phyloP scores from a whole-genome alignment of 1,140 invertebrate species.

The Drosophila kurseongensis region DNA sequence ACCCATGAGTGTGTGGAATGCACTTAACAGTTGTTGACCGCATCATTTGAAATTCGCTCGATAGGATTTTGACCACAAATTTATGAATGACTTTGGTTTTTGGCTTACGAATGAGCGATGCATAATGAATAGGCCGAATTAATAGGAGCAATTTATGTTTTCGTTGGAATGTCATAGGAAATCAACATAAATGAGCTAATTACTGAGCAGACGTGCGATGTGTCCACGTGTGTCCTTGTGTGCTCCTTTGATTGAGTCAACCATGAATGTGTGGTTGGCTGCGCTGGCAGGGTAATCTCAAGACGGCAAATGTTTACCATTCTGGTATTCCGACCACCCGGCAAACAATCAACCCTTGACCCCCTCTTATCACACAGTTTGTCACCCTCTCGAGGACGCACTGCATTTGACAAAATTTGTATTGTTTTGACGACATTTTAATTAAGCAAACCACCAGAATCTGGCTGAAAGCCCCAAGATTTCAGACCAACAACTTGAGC shows the following conservation, averaged over 20 bases:
- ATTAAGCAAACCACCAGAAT: conserved; percentile 62
- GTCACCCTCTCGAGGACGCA: conserved; percentile 14
- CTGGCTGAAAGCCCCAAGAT: conserved; percentile 6
- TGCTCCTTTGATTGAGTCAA: conserved; percentile 64
- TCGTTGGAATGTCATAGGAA: conserved; percentile 71
- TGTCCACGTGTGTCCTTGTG: conserved; percentile 8
- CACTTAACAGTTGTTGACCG: conserved; percentile 62
- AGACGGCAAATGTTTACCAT: conserved; percentile 34
- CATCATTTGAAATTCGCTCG: conserved; percentile 67
- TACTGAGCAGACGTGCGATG: conserved; percentile 38
- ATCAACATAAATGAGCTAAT: conserved; percentile 80
- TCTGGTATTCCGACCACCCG: conserved; percentile 11
- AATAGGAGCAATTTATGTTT: conserved; percentile 74
- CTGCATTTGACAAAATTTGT: conserved; percentile 62
- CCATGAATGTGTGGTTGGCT: conserved; percentile 54
- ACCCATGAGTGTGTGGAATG: conserved; percentile 21
- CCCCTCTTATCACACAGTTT: conserved; percentile 7
- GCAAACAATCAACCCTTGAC: conserved; percentile 27
- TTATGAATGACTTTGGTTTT: conserved; percentile 77
- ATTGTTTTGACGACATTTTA: conserved; percentile 74
- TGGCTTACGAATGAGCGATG: conserved; percentile 15
- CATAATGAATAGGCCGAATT: conserved; percentile 76
- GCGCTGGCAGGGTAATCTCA: conserved; percentile 8
- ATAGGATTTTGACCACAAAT: conserved; percentile 67
- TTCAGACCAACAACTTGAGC: conserved; percentile 7